Conservation (phyloP, 2,113 vertebrate genomes). For the Rhabdomys dilectus region DNA sequence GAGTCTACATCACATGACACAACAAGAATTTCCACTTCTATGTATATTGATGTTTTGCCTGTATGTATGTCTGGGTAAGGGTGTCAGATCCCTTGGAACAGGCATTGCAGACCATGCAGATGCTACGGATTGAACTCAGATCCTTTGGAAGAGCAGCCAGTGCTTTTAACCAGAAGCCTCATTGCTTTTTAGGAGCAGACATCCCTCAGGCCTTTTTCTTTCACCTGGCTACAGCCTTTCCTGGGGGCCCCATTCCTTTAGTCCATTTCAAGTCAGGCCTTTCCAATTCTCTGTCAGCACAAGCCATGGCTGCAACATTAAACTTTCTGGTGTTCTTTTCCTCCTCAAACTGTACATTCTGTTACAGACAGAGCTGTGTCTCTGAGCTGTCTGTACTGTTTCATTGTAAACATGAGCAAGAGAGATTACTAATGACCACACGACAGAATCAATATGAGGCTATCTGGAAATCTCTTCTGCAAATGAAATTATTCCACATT, state of each 20-base stretch:
- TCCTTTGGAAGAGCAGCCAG: not conserved
- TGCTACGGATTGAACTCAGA: not conserved
- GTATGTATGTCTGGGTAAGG: not conserved
- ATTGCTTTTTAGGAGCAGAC: not conserved
- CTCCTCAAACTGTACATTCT: not conserved
- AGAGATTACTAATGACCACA: not conserved
- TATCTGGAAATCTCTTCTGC: not conserved
- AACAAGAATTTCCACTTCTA: not conserved
- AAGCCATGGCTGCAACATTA: not conserved
- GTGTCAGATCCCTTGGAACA: not conserved
- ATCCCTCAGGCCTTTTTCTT: not conserved
- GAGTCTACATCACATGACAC: too few relatives aligned
- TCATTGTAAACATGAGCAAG: not conserved
- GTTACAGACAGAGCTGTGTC: not conserved
- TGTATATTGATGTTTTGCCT: not conserved
- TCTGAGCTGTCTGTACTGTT: not conserved
- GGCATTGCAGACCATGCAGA: not conserved
- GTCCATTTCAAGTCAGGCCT: not conserved
- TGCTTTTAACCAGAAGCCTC: not conserved
- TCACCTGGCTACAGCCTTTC: not conserved
- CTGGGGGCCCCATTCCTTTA: not conserved
- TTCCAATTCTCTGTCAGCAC: not conserved
- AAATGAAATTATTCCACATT: not conserved
- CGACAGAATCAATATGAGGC: not conserved
- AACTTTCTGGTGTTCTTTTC: not conserved